phyloP scores from a whole-genome alignment of 1,140 invertebrate species.

The Drosophila gunungcola region DNA sequence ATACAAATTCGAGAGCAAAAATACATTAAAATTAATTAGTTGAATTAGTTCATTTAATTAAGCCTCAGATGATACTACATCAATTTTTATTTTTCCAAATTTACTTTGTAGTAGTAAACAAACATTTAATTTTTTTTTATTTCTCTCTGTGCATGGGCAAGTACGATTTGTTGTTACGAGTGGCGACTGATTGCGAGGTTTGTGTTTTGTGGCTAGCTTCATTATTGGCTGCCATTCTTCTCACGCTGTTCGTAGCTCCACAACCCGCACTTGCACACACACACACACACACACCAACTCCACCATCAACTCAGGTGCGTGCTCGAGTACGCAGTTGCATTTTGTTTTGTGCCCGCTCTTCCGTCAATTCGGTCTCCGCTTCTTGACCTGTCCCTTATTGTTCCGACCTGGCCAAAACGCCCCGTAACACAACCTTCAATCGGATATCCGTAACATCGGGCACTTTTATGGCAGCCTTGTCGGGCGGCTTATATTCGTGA shows the following conservation, averaged over 20 bases:
- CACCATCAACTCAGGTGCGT: slow-evolving; percentile 55
- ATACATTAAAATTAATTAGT: no score
- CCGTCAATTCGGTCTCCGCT: slow-evolving; percentile 33
- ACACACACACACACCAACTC: slow-evolving; percentile 2
- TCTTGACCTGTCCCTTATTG: slow-evolving; percentile 52
- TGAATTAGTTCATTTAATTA: no score
- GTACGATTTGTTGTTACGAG: slow-evolving; percentile 35
- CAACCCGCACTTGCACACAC: slow-evolving; percentile 12
- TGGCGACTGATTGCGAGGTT: slow-evolving; percentile 30
- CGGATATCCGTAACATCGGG: slow-evolving; percentile 12
- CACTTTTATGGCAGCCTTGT: slow-evolving; percentile 45
- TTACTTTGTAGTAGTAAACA: no score
- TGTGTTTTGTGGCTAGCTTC: slow-evolving; percentile 54
- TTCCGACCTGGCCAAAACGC: slow-evolving; percentile 28
- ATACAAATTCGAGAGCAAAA: background rate
- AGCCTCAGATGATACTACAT: no score
- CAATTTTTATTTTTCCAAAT: no score
- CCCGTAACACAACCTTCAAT: slow-evolving; percentile 27
- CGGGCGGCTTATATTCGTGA: slow-evolving; percentile 12
- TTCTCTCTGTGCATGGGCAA: slow-evolving; percentile 18
- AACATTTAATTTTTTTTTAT: background rate
- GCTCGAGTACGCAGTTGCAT: slow-evolving; percentile 64
- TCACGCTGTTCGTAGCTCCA: slow-evolving; percentile 31
- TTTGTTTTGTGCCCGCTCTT: slow-evolving; percentile 52
- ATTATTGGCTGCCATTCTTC: slow-evolving; percentile 57